Evolutionary conservation across 2,113 vertebrate species (phyloP), one percentile per base, ranked within the genome.

Genomic region (Fregetta grallaria): DNA sequence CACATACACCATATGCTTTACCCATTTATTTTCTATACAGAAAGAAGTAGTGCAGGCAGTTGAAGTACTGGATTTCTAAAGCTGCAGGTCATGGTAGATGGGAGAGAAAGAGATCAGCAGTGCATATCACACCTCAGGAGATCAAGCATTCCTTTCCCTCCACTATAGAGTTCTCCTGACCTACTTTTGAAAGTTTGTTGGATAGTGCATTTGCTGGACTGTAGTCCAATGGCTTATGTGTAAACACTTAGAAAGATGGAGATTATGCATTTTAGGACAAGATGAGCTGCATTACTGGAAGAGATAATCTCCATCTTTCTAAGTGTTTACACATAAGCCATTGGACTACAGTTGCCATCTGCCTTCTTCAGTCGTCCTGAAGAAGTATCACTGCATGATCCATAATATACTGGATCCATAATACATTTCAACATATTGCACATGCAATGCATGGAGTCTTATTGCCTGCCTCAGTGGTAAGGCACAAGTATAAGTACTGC

Each of bases 231-330:
- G n/a, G n/a, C n/a, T n/a, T n/a, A n/a, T n/a, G n/a, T n/a, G n/a
- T n/a, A n/a, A n/a, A n/a, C n/a, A n/a, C n/a, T n/a, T n/a, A n/a
- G n/a, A n/a, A n/a, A n/a, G n/a, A n/a, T n/a, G n/a, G n/a, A n/a
- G n/a, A n/a, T n/a, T n/a, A n/a, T n/a, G n/a, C n/a, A 50, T 70
- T 94, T 94, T 42, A 62, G 92, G 63, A 85, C 78, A 72, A 79
- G 47, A 56, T 45, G 56, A 83, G 61, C 61, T 94, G 85, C 71
- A 68, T 67, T 90, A 85, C 25, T 50, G 20, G 55, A 84, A 94
- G 36, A 58, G 10, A 47, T 34, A 86, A 52, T 70, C 79, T 92
- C 55, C 50, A 81, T 53, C 44, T 93, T 53, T 36, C 3, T 44
- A 45, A 66, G 42, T 11, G 5, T 34, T 67, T 56, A 81, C 11